phyloP scores from a whole-genome alignment of 23 tunicate species.

The Clavelina lepadiformis region DNA sequence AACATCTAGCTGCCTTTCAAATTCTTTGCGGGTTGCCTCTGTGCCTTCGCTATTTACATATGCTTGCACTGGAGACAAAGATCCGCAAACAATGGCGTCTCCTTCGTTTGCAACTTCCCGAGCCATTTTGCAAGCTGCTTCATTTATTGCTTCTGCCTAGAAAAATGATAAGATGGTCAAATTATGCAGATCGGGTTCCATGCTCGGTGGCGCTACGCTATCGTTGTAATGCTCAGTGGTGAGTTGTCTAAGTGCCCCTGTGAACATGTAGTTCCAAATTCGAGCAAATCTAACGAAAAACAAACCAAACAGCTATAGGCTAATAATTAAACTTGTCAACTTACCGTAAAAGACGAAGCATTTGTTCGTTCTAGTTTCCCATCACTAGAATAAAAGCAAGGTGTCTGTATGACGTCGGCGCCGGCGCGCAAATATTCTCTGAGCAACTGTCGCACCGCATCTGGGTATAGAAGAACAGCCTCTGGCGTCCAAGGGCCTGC shows the following conservation, averaged over 20 bases:
- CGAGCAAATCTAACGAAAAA: neutral
- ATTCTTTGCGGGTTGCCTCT: constrained; percentile 28
- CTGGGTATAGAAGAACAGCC: constrained; percentile 68
- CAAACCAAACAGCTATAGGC: neutral
- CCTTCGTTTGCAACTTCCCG: constrained; percentile 68
- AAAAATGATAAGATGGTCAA: neutral
- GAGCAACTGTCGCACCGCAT: constrained; percentile 70
- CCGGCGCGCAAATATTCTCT: constrained; percentile 84
- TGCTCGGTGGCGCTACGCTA: no score
- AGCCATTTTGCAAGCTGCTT: constrained; percentile 84
- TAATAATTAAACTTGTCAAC: neutral
- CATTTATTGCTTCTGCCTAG: constrained; percentile 46
- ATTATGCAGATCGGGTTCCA: no score
- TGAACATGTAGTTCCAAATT: no score
- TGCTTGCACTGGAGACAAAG: constrained; percentile 43
- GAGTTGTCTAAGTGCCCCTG: no score
- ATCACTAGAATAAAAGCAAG: constrained; percentile 70
- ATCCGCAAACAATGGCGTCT: constrained; percentile 62
- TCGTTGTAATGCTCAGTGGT: no score
- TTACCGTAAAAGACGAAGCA: constrained; percentile 8
- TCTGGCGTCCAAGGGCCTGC: constrained; percentile 84
- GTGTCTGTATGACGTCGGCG: constrained; percentile 82
- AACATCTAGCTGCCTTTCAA: constrained; percentile 20
- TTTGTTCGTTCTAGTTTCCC: constrained; percentile 34
- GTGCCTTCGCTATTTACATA: constrained; percentile 12